Percentiles rank a stretch among this genome's conserved stretches.
Conservation (phyloP, 1,140 invertebrate genomes). For the Palaemon carinicauda region DNA sequence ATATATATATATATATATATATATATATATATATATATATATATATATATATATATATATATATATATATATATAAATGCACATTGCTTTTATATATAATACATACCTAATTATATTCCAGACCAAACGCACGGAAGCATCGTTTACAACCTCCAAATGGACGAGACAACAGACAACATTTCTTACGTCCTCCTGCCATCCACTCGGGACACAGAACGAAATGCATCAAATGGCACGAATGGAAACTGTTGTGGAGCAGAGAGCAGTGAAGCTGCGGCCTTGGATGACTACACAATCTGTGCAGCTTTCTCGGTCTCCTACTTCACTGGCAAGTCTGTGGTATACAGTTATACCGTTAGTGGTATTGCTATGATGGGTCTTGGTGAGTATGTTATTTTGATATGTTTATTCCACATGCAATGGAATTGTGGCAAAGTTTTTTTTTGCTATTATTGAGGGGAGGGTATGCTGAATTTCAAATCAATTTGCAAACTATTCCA, state of each 20-base stretch:
- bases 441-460: no score
- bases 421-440: no score
- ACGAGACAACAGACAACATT: neutral
- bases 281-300: conserved; percentile 32
- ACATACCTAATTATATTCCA: neutral
- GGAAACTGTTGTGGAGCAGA: neutral
- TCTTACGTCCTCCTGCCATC: neutral
- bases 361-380: neutral
- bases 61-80: neutral
- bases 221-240: neutral
- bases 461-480: no score
- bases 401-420: no score
- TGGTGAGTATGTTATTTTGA: no score
- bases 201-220: neutral
- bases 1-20: no score
- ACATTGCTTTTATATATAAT: no score
- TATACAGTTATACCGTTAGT: conserved; percentile 28
- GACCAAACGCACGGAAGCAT: neutral
- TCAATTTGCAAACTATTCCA: no score
- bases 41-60: neutral
- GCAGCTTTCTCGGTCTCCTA: conserved; percentile 21
- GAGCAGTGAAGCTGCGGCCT: neutral
- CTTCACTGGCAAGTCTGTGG: conserved; percentile 5
- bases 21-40: neutral
- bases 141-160: neutral